Conservation (phyloP, 1,140 invertebrate species). For the Camponotus floridanus region DNA sequence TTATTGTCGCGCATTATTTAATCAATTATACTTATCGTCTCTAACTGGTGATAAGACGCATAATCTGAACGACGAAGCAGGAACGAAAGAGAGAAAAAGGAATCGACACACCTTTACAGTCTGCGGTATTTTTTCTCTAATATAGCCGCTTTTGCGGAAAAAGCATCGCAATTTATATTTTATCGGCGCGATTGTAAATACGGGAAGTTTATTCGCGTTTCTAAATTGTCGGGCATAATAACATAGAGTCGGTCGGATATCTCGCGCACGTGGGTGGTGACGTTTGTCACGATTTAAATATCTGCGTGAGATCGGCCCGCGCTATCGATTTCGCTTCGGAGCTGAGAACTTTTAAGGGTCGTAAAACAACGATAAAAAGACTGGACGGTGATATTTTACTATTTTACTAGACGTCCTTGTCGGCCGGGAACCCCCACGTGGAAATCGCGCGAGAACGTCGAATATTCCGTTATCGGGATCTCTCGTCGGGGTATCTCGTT, state of each 20-base stretch:
- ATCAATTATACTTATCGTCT: conserved; percentile 1
- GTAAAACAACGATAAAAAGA: conserved; percentile 73
- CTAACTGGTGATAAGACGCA: not conserved
- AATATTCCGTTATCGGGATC: conserved; percentile 4
- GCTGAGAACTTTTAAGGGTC: conserved; percentile 71
- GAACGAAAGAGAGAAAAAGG: no score
- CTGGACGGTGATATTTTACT: conserved; percentile 72
- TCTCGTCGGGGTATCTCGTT: not conserved
- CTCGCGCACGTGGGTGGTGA: conserved; percentile 71
- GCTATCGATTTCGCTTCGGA: conserved; percentile 62
- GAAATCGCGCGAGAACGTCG: conserved; percentile 7
- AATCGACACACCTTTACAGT: not conserved
- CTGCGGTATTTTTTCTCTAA: conserved; percentile 40
- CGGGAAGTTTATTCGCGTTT: conserved; percentile 69
- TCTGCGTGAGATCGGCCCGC: conserved; percentile 70
- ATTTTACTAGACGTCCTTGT: conserved; percentile 72
- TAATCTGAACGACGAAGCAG: not conserved
- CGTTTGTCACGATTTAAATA: conserved; percentile 76
- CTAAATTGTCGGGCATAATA: conserved; percentile 69
- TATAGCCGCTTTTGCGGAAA: conserved; percentile 1
- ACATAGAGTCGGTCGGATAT: conserved; percentile 68
- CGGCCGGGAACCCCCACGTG: conserved; percentile 69
- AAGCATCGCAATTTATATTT: conserved; percentile 65
- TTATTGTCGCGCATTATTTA: not conserved
- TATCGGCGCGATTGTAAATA: conserved; percentile 68